These are phyloP conservation scores for Strix uralensis DNA, from an alignment of 2,113 vertebrate species.

Conservation along the genomic window DNA sequence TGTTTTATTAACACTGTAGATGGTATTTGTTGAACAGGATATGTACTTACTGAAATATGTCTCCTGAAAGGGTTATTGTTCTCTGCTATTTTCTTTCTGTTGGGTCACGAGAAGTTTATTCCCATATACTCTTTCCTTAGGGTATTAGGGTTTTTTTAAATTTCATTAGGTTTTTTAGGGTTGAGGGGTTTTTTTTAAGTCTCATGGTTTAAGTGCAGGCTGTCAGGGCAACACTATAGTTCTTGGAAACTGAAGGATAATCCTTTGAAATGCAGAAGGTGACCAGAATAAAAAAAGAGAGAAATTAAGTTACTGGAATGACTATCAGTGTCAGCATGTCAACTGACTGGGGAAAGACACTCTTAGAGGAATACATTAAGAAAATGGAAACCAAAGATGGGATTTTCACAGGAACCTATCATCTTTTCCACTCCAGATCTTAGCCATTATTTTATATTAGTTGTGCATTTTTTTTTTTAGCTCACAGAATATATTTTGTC, in stretches of 20 bases:
- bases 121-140: neutral
- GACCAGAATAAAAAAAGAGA: neutral
- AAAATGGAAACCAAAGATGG: neutral
- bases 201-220: neutral
- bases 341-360: neutral
- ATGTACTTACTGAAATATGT: slow-evolving; percentile 30
- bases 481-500: neutral
- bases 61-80: slow-evolving; percentile 56
- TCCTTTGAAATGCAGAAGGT: neutral
- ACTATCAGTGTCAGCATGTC: neutral
- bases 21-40: slow-evolving; percentile 26
- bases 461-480: neutral
- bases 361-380: neutral
- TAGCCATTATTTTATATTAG: neutral
- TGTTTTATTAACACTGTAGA: slow-evolving; percentile 9
- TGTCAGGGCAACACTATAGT: neutral
- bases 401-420: neutral
- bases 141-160: neutral
- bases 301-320: neutral
- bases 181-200: neutral
- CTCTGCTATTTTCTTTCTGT: slow-evolving; percentile 30
- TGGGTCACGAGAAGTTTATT: slow-evolving; percentile 36
- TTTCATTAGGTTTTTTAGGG: neutral
- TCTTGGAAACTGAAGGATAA: neutral
- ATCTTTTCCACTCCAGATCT: neutral